Percentiles rank a stretch among this genome's conserved stretches.
phyloP scores from a whole-genome alignment of 2,888 invertebrate species.

The Ellobium chinense region DNA sequence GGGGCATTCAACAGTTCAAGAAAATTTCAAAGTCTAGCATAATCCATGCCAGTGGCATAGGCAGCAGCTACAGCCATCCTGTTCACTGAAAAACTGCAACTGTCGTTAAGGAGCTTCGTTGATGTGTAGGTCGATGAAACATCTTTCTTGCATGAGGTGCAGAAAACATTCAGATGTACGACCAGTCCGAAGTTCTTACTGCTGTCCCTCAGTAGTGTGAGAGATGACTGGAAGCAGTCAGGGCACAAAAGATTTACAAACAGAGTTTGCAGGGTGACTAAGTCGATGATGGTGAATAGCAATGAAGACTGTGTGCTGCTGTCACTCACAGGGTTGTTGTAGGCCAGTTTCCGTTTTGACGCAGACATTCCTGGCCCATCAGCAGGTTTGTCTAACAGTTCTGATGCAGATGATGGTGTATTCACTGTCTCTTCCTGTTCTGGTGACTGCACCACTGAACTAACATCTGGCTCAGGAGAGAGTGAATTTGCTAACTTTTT shows the following conservation, averaged over 20 bases:
- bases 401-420: neutral
- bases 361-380: neutral
- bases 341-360: slow-evolving; percentile 7
- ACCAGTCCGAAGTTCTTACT: neutral
- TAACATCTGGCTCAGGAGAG: neutral
- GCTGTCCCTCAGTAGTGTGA: neutral
- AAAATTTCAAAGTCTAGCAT: slow-evolving; percentile 1
- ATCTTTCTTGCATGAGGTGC: neutral
- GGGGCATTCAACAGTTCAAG: neutral
- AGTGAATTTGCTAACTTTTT: neutral
- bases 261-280: neutral
- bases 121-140: neutral
- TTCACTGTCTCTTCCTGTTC: neutral
- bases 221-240: neutral
- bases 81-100: neutral
- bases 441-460: neutral
- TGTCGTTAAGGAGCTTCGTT: neutral
- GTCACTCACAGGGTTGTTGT: neutral
- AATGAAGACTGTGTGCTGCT: neutral
- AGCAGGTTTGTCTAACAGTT: neutral
- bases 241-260: slow-evolving; percentile 2
- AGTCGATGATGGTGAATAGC: neutral
- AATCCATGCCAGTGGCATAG: neutral
- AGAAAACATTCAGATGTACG: neutral
- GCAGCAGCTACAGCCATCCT: slow-evolving; percentile 2